Evolutionary conservation across 2,113 vertebrate genomes (phyloP).

Genomic region (Pomatostomus ruficeps): DNA sequence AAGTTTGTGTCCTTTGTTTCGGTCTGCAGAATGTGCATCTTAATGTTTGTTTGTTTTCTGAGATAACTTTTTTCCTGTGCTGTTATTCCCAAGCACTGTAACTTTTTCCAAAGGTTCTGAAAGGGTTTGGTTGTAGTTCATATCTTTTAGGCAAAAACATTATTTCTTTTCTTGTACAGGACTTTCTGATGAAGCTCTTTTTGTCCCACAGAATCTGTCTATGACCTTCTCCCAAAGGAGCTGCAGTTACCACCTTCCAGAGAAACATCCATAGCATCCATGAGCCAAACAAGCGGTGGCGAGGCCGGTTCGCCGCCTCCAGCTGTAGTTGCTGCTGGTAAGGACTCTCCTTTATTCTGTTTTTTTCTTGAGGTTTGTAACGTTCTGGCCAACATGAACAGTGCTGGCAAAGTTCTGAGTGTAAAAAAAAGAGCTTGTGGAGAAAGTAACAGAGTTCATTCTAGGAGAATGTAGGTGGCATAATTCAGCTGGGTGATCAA

Average conservation of each 20-base stretch:
- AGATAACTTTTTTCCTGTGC: neutral
- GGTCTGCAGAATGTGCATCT: neutral
- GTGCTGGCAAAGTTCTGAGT: conserved; percentile 74
- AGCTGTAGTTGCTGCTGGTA: conserved; percentile 90
- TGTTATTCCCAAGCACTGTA: neutral
- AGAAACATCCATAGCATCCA: conserved; percentile 83
- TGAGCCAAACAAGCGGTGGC: conserved; percentile 97
- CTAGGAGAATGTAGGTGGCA: neutral
- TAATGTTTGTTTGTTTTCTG: neutral
- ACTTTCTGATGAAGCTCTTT: neutral
- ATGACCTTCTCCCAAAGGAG: conserved; percentile 96
- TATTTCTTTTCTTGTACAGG: neutral
- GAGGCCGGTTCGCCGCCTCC: conserved; percentile 90
- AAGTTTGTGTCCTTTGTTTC: neutral
- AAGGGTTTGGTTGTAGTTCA: accelerated
- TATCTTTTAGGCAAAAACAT: neutral
- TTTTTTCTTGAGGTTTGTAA: neutral
- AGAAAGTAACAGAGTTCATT: conserved; percentile 51
- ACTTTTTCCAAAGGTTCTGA: neutral
- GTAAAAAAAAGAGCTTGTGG: conserved; percentile 12
- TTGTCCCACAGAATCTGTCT: conserved; percentile 83
- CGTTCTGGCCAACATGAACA: conserved; percentile 76
- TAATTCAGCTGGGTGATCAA: neutral
- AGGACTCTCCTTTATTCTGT: conserved; percentile 66
- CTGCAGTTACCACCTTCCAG: conserved; percentile 86